Evolutionary conservation across 2,113 vertebrate genomes (phyloP).

Genomic region (Zosterops pallidus): DNA sequence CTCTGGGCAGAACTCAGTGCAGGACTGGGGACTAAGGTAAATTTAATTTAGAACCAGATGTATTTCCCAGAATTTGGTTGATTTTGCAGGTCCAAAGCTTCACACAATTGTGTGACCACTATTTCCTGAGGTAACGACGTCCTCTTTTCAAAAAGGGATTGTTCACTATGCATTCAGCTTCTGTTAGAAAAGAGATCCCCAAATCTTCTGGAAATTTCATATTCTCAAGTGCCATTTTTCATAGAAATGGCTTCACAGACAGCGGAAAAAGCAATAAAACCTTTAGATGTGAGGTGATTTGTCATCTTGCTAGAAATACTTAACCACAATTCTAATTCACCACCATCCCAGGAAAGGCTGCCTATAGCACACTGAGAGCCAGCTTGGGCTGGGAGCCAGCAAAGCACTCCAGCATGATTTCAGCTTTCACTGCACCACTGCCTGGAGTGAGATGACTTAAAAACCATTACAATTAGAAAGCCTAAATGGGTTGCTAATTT

Average conservation of each 20-base stretch:
- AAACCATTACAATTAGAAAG: constrained; percentile 23
- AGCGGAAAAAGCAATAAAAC: constrained; percentile 52
- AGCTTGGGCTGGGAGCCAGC: constrained; percentile 50
- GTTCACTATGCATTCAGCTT: background rate
- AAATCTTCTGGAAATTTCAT: constrained; percentile 35
- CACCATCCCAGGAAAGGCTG: constrained; percentile 34
- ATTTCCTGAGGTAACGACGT: background rate
- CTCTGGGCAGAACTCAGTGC: background rate
- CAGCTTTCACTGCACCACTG: constrained; percentile 7
- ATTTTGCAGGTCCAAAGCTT: background rate
- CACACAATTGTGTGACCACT: background rate
- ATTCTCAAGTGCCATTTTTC: constrained; percentile 31
- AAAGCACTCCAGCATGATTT: constrained; percentile 52
- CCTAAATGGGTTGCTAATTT: background rate
- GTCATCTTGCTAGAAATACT: constrained; percentile 52
- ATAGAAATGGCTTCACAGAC: constrained; percentile 41
- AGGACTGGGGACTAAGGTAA: background rate
- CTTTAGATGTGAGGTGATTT: constrained; percentile 39
- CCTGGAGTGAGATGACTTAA: background rate
- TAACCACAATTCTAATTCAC: constrained; percentile 46
- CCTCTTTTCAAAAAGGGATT: background rate
- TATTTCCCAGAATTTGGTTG: background rate
- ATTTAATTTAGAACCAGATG: background rate
- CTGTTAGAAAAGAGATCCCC: background rate
- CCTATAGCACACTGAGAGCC: constrained; percentile 19